These are phyloP conservation scores for Lucilia sericata DNA, from an alignment of 1,140 invertebrate genomes.

Conservation along the genomic window DNA sequence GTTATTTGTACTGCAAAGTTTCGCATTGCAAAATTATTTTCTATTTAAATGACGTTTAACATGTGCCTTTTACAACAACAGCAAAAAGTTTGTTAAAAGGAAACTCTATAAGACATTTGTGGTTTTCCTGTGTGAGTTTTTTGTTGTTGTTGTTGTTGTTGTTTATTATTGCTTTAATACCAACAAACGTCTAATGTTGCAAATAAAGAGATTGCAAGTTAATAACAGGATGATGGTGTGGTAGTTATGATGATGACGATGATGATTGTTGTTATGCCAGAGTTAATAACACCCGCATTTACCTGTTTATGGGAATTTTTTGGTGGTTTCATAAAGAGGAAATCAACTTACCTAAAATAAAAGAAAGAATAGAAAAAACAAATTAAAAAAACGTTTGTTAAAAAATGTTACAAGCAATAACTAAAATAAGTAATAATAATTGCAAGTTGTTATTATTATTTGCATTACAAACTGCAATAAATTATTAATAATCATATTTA, in stretches of 20 bases:
- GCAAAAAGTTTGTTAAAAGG: slow-evolving; percentile 29
- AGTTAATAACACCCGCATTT: slow-evolving; percentile 32
- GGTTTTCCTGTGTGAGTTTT: slow-evolving; percentile 36
- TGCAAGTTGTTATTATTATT: slow-evolving; percentile 31
- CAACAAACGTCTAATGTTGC: slow-evolving; percentile 8
- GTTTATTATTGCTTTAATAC: neutral
- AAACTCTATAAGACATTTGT: slow-evolving; percentile 40
- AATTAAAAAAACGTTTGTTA: neutral
- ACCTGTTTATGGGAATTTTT: slow-evolving; percentile 33
- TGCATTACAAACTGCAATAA: slow-evolving; percentile 43
- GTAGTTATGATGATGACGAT: neutral
- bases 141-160: neutral
- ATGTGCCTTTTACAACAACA: slow-evolving; percentile 32
- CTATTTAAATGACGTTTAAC: slow-evolving; percentile 41
- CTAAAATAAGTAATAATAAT: neutral
- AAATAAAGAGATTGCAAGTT: slow-evolving; percentile 31
- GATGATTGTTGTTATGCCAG: neutral
- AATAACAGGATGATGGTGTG: slow-evolving; percentile 39
- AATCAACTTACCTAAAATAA: slow-evolving; percentile 27
- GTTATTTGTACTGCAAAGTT: slow-evolving; percentile 24
- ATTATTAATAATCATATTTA: slow-evolving; percentile 39
- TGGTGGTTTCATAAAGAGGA: neutral
- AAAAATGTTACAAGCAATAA: neutral
- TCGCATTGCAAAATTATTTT: slow-evolving; percentile 33
- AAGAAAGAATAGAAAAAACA: neutral